These are phyloP conservation scores for Cyaniris semiargus DNA, from an alignment of 2,888 invertebrate genomes.

Conservation along the genomic window DNA sequence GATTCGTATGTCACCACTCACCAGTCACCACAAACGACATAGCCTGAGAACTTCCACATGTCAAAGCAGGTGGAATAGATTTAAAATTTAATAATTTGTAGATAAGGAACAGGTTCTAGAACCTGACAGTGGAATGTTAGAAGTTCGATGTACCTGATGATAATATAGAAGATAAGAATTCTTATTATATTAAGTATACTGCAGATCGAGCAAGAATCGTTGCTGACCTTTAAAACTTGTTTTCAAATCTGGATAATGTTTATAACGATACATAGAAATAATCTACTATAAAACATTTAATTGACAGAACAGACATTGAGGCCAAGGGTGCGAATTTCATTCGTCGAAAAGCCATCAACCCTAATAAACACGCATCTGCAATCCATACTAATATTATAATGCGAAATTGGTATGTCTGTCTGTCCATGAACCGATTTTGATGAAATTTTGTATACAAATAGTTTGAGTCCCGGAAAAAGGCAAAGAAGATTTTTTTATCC, in stretches of 20 bases:
- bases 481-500: no score
- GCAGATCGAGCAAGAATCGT: neutral
- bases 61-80: neutral
- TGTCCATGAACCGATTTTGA: no score
- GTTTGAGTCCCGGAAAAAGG: no score
- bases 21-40: neutral
- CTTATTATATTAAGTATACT: neutral
- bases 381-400: neutral
- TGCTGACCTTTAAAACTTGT: neutral
- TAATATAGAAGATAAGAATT: neutral
- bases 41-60: neutral
- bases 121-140: neutral
- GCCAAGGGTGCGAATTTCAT: conserved; percentile 2
- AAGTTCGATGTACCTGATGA: neutral
- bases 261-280: neutral
- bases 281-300: neutral
- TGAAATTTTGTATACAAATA: no score
- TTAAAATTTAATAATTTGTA: neutral
- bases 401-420: no score
- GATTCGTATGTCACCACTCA: neutral
- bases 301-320: neutral
- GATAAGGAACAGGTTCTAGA: neutral
- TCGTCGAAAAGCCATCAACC: neutral
- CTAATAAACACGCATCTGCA: no score
- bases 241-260: conserved; percentile 8